phyloP scores from a whole-genome alignment of 1,140 invertebrate genomes.

The Patella vulgata region DNA sequence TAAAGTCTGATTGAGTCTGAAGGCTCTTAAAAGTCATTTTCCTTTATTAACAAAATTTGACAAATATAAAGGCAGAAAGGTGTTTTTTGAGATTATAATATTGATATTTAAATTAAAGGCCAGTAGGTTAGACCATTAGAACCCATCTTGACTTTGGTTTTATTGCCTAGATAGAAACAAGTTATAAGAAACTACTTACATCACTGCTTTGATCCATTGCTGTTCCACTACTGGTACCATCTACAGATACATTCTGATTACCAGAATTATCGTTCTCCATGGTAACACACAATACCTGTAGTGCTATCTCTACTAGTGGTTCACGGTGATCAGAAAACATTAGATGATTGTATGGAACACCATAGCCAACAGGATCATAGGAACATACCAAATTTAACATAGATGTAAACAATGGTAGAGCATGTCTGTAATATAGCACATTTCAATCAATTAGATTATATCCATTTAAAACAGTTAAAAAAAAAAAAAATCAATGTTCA shows the following conservation, averaged over 20 bases:
- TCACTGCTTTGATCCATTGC: conserved; percentile 58
- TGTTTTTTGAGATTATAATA: no score
- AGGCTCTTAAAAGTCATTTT: no score
- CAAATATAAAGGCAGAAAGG: no score
- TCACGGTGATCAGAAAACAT: conserved; percentile 95
- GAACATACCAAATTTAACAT: conserved; percentile 96
- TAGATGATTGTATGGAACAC: conserved; percentile 97
- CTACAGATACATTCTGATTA: conserved; percentile 53
- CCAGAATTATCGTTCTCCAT: conserved; percentile 81
- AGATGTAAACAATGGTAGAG: conserved; percentile 97
- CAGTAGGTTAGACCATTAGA: no score
- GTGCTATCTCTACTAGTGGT: conserved; percentile 92
- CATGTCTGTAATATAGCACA: conserved; percentile 77
- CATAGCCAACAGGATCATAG: conserved; percentile 97
- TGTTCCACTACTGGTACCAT: conserved; percentile 57
- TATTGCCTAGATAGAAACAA: no score
- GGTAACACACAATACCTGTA: conserved; percentile 93
- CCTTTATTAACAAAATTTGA: no score
- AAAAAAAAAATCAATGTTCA: no score
- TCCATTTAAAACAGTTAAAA: no score
- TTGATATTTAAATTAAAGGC: no score
- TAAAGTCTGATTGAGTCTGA: no score
- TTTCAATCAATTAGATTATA: not conserved
- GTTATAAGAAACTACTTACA: conserved; percentile 38
- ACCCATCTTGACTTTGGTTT: no score